These are phyloP conservation scores for Camponotus fellah DNA, from an alignment of 2,888 invertebrate species.

Conservation along the genomic window DNA sequence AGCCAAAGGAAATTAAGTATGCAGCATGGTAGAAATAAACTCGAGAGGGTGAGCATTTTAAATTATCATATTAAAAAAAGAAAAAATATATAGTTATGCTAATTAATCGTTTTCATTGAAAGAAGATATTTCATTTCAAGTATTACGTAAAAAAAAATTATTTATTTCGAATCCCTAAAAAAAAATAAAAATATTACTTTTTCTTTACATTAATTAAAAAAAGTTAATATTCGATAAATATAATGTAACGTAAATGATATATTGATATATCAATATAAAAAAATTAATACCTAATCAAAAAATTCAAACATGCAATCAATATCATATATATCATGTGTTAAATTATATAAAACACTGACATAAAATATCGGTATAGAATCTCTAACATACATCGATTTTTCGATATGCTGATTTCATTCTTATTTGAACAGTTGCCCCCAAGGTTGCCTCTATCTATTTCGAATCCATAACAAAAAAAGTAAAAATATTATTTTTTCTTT, in stretches of 20 bases:
- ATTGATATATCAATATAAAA: too few species aligned
- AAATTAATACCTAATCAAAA: background rate
- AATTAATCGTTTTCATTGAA: too few species aligned
- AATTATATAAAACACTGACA: background rate
- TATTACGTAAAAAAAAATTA: background rate
- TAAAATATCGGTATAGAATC: background rate
- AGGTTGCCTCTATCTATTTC: background rate
- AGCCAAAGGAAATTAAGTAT: conserved; percentile 33
- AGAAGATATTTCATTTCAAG: too few species aligned
- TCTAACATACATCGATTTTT: background rate
- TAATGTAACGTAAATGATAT: too few species aligned
- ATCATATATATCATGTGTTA: background rate
- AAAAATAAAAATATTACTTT: too few species aligned
- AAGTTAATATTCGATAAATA: background rate
- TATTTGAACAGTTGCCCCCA: background rate
- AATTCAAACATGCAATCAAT: background rate
- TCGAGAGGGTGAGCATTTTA: background rate
- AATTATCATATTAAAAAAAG: background rate
- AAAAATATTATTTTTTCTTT: too few species aligned
- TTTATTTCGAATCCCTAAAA: background rate
- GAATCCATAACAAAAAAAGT: background rate
- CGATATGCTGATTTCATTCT: background rate
- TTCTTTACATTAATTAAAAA: too few species aligned
- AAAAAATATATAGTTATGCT: background rate
- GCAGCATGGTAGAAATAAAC: conserved; percentile 5